A percentile compares a stretch with the other conserved stretches of the same genome.
These are phyloP conservation scores for Parambassis ranga DNA, from an alignment of 2,797 vertebrate species.

Conservation along the genomic window DNA sequence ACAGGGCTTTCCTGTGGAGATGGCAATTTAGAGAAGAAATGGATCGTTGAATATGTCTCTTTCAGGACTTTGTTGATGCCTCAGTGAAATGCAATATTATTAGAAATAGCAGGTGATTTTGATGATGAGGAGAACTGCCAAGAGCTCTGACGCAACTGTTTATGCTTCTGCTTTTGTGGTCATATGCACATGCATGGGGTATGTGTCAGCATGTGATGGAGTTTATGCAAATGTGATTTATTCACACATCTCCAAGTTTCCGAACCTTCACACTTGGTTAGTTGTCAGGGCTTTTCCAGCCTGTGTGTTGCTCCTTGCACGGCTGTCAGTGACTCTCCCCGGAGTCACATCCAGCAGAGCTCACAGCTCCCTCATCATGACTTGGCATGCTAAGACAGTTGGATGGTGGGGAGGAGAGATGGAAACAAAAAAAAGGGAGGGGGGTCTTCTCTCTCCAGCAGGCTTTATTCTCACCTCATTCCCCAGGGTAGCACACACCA, in stretches of 20 bases:
- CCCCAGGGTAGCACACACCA: constrained; percentile 64
- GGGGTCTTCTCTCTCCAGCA: constrained; percentile 31
- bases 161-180: background rate
- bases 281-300: constrained; percentile 56
- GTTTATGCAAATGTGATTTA: constrained; percentile 42
- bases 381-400: constrained; percentile 47
- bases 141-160: background rate
- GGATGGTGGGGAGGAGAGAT: constrained; percentile 5
- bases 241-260: constrained; percentile 48
- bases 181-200: constrained; percentile 7
- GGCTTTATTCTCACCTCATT: constrained; percentile 67
- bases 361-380: constrained; percentile 46
- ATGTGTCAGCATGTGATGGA: constrained; percentile 5
- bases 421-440: background rate
- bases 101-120: constrained; percentile 26
- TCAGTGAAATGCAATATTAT: constrained; percentile 32
- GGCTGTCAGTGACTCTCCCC: constrained; percentile 29
- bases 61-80: constrained; percentile 4
- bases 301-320: constrained; percentile 12
- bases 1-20: constrained; percentile 50
- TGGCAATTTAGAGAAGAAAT: constrained; percentile 48
- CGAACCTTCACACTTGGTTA: background rate
- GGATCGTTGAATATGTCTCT: constrained; percentile 44
- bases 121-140: background rate
- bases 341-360: constrained; percentile 45